phyloP scores from a whole-genome alignment of 1,140 invertebrate species.

The Mactra quadrangularis region DNA sequence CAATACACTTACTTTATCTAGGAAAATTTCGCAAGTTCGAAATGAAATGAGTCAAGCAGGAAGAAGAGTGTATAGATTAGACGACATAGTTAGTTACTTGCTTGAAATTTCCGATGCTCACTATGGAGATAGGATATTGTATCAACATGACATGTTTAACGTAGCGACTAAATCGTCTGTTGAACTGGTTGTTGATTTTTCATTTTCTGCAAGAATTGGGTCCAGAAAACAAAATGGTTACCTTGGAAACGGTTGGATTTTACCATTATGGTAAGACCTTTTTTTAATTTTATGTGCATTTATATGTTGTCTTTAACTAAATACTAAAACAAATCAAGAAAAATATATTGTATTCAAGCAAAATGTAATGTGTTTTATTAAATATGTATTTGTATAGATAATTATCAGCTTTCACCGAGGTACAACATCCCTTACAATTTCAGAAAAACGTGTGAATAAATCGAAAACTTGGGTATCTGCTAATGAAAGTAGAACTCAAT shows the following conservation, averaged over 20 bases:
- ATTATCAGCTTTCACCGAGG: no score
- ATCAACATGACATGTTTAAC: neutral
- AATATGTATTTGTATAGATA: no score
- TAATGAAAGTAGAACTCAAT: no score
- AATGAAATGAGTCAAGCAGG: slow-evolving; percentile 28
- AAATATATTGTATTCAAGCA: no score
- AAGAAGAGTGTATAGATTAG: neutral
- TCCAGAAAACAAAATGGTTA: slow-evolving; percentile 1
- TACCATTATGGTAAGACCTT: slow-evolving; percentile 25
- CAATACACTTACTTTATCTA: neutral
- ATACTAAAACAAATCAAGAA: no score
- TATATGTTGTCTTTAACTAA: no score
- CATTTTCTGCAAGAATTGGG: slow-evolving; percentile 28
- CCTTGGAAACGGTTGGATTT: slow-evolving; percentile 34
- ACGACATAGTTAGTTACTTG: neutral
- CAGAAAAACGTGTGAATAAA: no score
- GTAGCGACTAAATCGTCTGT: neutral
- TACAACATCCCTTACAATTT: no score
- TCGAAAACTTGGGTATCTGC: no score
- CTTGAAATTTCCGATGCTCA: slow-evolving; percentile 28
- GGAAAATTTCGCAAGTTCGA: slow-evolving; percentile 6
- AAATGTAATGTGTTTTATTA: no score
- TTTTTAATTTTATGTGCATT: no score
- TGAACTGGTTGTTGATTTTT: neutral
- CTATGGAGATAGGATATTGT: neutral